Conservation (phyloP, 2,888 invertebrate genomes). For the Thereva nobilitata region DNA sequence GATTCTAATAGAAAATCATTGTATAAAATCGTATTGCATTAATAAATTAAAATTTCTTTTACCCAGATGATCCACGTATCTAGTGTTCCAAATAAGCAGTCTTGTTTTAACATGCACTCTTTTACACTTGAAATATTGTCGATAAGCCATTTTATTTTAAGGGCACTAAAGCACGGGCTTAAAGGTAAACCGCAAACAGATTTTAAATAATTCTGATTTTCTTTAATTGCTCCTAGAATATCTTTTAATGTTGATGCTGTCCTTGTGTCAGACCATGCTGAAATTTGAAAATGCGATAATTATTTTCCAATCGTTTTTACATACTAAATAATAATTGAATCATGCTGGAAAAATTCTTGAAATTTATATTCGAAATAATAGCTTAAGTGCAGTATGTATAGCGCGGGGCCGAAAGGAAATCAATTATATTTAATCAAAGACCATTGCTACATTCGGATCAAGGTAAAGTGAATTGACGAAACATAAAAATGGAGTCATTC, state of each 20-base stretch:
- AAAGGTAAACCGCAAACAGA: conserved; percentile 86
- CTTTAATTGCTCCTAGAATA: conserved; percentile 72
- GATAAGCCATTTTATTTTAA: conserved; percentile 92
- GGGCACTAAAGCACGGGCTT: conserved; percentile 93
- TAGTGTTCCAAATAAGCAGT: conserved; percentile 84
- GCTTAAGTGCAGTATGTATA: too few relatives aligned
- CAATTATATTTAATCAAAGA: too few relatives aligned
- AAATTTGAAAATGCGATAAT: conserved; percentile 25
- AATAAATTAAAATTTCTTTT: conserved; percentile 36
- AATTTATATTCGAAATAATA: too few relatives aligned
- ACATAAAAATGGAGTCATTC: too few relatives aligned
- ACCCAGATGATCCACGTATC: conserved; percentile 97
- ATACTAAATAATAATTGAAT: too few relatives aligned
- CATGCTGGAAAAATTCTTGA: too few relatives aligned
- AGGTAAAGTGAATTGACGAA: too few relatives aligned
- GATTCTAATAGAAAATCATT: conserved; percentile 58
- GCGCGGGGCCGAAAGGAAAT: too few relatives aligned
- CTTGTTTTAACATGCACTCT: conserved; percentile 69
- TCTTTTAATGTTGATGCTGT: conserved; percentile 82
- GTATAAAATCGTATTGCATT: conserved; percentile 23
- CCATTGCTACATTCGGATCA: too few relatives aligned
- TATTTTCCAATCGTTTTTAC: conserved; percentile 35
- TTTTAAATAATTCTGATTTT: conserved; percentile 66
- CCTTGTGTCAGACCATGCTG: conserved; percentile 90
- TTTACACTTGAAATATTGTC: conserved; percentile 79